Evolutionary conservation across 2,888 invertebrate genomes (phyloP).

Genomic region (Eilema depressum): DNA sequence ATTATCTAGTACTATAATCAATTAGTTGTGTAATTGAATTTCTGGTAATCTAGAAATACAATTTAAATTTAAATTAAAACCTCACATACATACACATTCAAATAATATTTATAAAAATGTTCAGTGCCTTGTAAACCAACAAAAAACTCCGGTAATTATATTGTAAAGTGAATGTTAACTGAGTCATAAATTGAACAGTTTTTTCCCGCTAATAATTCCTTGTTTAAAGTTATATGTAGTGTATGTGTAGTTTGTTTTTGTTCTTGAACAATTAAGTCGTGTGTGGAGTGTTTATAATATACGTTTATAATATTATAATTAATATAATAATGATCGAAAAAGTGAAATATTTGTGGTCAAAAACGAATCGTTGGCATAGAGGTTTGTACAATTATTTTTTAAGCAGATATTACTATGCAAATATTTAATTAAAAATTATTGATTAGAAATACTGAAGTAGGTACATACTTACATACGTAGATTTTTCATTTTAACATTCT

Average conservation of each 20-base stretch:
- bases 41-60: neutral
- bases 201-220: slow-evolving; percentile 19
- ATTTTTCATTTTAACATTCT: too few species aligned
- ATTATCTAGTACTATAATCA: neutral
- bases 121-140: neutral
- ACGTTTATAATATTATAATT: slow-evolving; percentile 9
- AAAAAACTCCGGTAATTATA: neutral
- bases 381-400: slow-evolving; percentile 54
- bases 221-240: neutral
- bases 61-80: neutral
- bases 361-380: slow-evolving; percentile 80
- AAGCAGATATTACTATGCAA: neutral
- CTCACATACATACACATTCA: neutral
- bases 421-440: neutral
- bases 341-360: slow-evolving; percentile 68
- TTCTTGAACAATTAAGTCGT: slow-evolving; percentile 12
- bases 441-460: too few species aligned
- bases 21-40: slow-evolving; percentile 1
- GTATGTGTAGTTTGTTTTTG: neutral
- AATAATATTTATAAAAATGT: neutral
- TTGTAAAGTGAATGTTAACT: slow-evolving; percentile 22
- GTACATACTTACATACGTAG: too few species aligned
- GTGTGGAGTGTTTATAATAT: slow-evolving; percentile 13
- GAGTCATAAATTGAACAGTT: slow-evolving; percentile 26
- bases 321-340: slow-evolving; percentile 54